Conservation (phyloP, 2,797 vertebrate genomes). For the Dryobates pubescens region DNA sequence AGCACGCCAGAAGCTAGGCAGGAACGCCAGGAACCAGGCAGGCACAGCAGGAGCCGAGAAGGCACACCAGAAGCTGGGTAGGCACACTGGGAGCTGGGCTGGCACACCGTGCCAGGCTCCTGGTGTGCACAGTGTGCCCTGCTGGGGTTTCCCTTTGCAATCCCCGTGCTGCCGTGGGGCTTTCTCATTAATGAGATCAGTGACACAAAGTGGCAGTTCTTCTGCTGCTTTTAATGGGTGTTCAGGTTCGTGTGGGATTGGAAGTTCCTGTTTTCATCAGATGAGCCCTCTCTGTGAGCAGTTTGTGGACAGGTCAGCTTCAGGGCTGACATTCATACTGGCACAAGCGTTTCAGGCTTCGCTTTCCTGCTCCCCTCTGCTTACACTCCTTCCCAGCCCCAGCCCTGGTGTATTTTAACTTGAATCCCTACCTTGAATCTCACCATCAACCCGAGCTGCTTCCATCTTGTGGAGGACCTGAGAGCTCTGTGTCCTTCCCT, state of each 20-base stretch:
- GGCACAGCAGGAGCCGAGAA: too few relatives aligned
- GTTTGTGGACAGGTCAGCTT: not conserved
- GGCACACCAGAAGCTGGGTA: too few relatives aligned
- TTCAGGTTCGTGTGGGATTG: constrained; percentile 21
- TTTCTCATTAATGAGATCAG: constrained; percentile 47
- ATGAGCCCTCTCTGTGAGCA: not conserved
- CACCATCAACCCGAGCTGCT: rapidly evolving
- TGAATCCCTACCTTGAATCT: not conserved
- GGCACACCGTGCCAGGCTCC: not conserved
- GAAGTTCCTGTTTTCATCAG: constrained; percentile 35
- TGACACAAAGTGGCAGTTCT: not conserved
- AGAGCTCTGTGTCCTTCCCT: not conserved
- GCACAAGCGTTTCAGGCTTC: not conserved
- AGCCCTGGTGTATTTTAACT: not conserved
- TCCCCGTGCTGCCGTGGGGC: not conserved
- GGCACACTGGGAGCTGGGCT: too few relatives aligned
- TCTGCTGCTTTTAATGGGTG: constrained; percentile 28
- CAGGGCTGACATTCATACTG: not conserved
- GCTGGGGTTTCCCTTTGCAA: constrained; percentile 8
- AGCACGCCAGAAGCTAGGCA: not conserved
- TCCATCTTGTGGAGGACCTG: not conserved
- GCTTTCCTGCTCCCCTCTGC: rapidly evolving
- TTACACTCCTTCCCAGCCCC: not conserved
- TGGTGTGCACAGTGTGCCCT: not conserved
- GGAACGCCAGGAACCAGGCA: too few relatives aligned